Percentiles rank a stretch among this genome's conserved stretches.
Evolutionary conservation across 2,113 vertebrate species (phyloP).

Genomic region (Acanthisitta chloris): DNA sequence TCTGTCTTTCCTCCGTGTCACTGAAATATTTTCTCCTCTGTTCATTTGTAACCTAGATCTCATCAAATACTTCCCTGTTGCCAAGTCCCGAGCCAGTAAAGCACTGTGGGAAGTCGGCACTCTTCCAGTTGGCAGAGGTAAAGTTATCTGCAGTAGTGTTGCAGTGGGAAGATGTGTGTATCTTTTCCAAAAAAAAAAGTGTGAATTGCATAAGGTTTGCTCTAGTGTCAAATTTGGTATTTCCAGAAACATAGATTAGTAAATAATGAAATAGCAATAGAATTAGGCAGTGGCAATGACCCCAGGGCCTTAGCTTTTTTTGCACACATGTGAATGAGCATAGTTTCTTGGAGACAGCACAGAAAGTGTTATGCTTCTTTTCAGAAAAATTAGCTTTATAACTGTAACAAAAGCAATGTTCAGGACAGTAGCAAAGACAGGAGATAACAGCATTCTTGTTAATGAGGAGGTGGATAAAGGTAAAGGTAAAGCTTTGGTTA

Average conservation of each 20-base stretch:
- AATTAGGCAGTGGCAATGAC: not conserved
- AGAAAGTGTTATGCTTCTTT: not conserved
- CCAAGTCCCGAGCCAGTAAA: conserved; percentile 77
- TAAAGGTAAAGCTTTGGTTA: not conserved
- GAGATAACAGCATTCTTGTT: not conserved
- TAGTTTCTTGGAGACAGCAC: not conserved
- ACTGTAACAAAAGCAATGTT: not conserved
- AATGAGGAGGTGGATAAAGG: not conserved
- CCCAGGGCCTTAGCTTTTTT: not conserved
- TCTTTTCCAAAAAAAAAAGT: not conserved
- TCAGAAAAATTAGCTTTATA: not conserved
- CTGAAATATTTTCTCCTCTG: conserved; percentile 33
- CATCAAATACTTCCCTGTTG: conserved; percentile 79
- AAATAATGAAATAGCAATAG: not conserved
- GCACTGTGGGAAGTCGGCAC: conserved; percentile 81
- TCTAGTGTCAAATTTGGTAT: not conserved
- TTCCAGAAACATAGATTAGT: not conserved
- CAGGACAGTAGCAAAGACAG: not conserved
- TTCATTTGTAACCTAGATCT: conserved; percentile 74
- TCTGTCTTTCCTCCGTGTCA: not conserved
- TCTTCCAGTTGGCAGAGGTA: conserved; percentile 87
- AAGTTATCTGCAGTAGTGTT: not conserved
- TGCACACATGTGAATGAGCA: not conserved
- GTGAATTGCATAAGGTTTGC: not conserved
- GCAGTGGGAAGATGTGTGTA: not conserved